Percentiles rank a stretch among this genome's conserved stretches.
These are phyloP conservation scores for Semnornis frantzii DNA, from an alignment of 2,113 vertebrate genomes.

Conservation along the genomic window DNA sequence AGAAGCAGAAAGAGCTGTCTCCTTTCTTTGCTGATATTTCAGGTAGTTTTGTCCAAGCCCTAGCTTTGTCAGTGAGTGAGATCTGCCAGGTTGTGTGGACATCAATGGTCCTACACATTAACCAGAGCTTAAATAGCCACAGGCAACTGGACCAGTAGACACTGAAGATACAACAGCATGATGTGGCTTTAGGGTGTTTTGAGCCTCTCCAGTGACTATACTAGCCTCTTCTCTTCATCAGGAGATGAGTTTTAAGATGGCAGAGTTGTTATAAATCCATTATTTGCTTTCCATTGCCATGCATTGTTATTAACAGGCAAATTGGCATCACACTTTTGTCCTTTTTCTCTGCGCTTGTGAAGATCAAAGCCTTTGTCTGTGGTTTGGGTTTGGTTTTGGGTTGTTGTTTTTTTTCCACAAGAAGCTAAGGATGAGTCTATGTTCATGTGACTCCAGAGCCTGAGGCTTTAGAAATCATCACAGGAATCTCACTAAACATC, in stretches of 20 bases:
- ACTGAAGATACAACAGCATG: background rate
- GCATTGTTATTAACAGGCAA: background rate
- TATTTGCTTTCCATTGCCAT: background rate
- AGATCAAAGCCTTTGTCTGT: conserved; percentile 7
- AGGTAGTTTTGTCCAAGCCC: background rate
- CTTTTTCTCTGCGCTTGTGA: background rate
- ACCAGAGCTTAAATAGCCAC: background rate
- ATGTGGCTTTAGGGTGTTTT: background rate
- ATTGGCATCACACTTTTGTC: background rate
- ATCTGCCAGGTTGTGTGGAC: background rate
- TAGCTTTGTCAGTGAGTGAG: background rate
- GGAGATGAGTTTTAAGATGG: fast-evolving
- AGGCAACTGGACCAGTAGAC: background rate
- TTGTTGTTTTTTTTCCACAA: background rate
- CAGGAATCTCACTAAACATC: conserved; percentile 43
- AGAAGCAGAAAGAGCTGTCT: fast-evolving
- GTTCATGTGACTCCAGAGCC: conserved; percentile 20
- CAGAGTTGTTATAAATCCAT: background rate
- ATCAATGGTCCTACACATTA: fast-evolving
- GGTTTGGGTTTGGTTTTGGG: no score
- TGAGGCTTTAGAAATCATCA: conserved; percentile 40
- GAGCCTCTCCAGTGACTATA: background rate
- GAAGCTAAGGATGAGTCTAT: background rate
- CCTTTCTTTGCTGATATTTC: background rate
- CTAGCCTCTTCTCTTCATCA: background rate